Evolutionary conservation across 1,140 invertebrate species (phyloP), one percentile per base, ranked within the genome.

Genomic region (Plodia interpunctella): DNA sequence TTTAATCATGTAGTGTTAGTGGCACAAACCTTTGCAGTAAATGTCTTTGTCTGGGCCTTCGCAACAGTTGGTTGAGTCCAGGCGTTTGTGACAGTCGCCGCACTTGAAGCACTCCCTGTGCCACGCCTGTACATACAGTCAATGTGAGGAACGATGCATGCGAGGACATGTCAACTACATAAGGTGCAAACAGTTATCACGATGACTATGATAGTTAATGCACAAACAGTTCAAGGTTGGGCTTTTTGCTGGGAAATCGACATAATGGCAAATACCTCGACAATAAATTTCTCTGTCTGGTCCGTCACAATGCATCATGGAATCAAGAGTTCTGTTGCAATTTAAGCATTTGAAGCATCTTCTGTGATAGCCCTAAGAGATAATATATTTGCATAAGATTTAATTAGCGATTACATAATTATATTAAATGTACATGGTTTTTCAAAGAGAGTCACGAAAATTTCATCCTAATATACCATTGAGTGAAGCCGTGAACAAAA

Each of bases 101-200:
- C 97, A 98, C 91, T 97, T 97, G 94, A 97, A 98, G 92, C 97
- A 98, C 91, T 96, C 95, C 91, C 92, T 97, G 93, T 98, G 97
- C 95, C 96, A 98, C 78, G 90, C 92, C 93, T 95, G 85, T 74
- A 90, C 82, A 90, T 84, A 87, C 70, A 87, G 68, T 72, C 65
- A 85, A 85, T 38, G 63, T 77, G 64, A 79, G 74, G 68, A 64
- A 62, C 71, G 66, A 57, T 51, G 25, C 85, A 87, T 88, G 86
- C 86, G 52, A 65, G 82, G 72, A 13, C 59, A 15, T 51, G 38
- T 32, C 10, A 4, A 20, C 56, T 65, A 5, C 20, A 38, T 57
- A 38, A 61, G 71, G 73, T 61, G 57, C 74, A 80, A 57, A 65
- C 72, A 35, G 74, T 87, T 88, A 86, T 49, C 68, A 82, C 75